Base-by-base conservation (phyloP, 2,888 invertebrate species). In the Synanthedon tipuliformis region DNA sequence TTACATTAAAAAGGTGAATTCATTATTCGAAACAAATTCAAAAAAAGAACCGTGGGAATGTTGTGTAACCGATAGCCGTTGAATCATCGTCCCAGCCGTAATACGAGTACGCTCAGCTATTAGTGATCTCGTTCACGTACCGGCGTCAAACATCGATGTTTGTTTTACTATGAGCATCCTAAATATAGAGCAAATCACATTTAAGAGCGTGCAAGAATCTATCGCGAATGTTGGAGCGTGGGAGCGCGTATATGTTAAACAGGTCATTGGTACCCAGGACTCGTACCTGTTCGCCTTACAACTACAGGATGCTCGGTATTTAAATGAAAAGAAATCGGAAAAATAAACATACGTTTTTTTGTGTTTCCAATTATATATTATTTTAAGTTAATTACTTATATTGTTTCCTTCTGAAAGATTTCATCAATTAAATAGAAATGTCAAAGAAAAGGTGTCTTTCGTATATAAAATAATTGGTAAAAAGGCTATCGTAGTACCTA, bases 141-240 rank as follows among this genome's bases (percentile, higher is more conserved):
- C 68, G 69, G 11, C 71, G 65, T n/a, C 23, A 72, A 71, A 70
- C 67, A 79, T 81, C 78, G 75, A 79, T 78, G 81, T 78, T 78
- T 78, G 75, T 80, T 79, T 79, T 82, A 81, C 78, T 81, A 79
- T 71, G 70, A 73, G 72, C 71, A 80, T 83, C 84, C 84, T 85
- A 81, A 85, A 86, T 85, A 86, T 86, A 86, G 86, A 86, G 86
- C 86, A 86, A 81, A 84, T 83, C 83, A 80, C 78, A 78, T 73
- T 70, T 74, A 69, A 69, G 74, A 80, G 79, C 86, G 85, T 85
- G 85, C 81, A 86, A 84, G 86, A 86, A 86, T 86, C 86, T 86
- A 85, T 86, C 78, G 81, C 75, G 70, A 77, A 63, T 49, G 34
- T 34, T 34, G 34, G 74, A 77, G 68, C 86, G 86, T 86, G 86